Evolutionary conservation across 2,888 invertebrate species (phyloP).

Genomic region (Hirtodrosophila confusa): DNA sequence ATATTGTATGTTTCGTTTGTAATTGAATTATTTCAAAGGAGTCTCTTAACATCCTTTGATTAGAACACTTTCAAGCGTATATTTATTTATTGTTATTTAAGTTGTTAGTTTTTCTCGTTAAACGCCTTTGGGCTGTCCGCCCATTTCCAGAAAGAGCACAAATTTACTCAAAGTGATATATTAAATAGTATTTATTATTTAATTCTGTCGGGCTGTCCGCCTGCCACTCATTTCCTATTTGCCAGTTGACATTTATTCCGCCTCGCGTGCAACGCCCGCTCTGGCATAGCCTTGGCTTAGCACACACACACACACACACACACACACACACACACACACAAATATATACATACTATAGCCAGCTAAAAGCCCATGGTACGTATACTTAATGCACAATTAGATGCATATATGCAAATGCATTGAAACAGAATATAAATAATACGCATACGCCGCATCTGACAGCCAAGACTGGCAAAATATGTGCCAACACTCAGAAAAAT

Average conservation of each 20-base stretch:
- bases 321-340: not conserved
- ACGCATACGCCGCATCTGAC: slow-evolving; percentile 35
- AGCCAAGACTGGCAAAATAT: not conserved
- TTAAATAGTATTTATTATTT: not conserved
- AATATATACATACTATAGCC: not conserved
- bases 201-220: slow-evolving; percentile 19
- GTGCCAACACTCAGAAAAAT: no score
- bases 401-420: slow-evolving; percentile 25
- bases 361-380: slow-evolving; percentile 13
- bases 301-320: not conserved
- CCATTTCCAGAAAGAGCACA: no score
- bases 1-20: no score
- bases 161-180: not conserved
- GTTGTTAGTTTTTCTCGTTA: slow-evolving; percentile 3
- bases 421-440: slow-evolving; percentile 17
- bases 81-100: not conserved
- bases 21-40: no score
- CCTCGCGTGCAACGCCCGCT: slow-evolving; percentile 44
- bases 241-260: slow-evolving; percentile 43
- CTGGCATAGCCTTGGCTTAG: slow-evolving; percentile 32
- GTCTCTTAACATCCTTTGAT: no score
- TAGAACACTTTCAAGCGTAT: no score
- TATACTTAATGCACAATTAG: slow-evolving; percentile 42
- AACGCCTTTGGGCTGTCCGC: no score
- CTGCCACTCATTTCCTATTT: slow-evolving; percentile 27